Conservation (phyloP, 2,888 invertebrate species). For the Agrotis ipsilon region DNA sequence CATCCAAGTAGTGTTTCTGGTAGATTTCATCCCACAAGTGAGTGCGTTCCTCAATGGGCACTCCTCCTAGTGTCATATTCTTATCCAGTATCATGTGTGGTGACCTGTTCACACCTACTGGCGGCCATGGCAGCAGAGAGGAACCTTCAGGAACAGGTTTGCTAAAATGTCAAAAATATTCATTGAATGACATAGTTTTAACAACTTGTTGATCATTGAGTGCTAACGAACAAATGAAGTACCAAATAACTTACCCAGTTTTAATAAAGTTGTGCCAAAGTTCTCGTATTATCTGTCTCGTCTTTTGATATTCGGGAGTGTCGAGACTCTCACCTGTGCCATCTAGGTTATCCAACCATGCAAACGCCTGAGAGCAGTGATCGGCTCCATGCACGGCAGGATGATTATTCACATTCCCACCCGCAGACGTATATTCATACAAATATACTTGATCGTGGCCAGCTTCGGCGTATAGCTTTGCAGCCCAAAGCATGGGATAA, state of each 20-base stretch:
- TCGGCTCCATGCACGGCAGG: constrained; percentile 67
- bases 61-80: too few relatives aligned
- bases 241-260: constrained; percentile 28
- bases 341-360: constrained; percentile 57
- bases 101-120: too few relatives aligned
- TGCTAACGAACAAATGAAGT: too few relatives aligned
- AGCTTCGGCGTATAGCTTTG: constrained; percentile 68
- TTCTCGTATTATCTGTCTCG: neutral
- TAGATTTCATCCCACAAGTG: too few relatives aligned
- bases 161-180: too few relatives aligned
- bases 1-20: too few relatives aligned
- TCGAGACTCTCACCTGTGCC: neutral
- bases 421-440: constrained; percentile 74
- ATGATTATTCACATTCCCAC: constrained; percentile 60
- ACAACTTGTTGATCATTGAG: too few relatives aligned
- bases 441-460: constrained; percentile 76
- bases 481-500: constrained; percentile 67
- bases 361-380: constrained; percentile 71
- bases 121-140: too few relatives aligned
- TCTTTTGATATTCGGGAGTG: constrained; percentile 27
- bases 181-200: too few relatives aligned
- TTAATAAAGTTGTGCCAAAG: constrained; percentile 11
- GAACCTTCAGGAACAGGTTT: too few relatives aligned
- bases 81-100: too few relatives aligned
- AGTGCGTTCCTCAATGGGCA: too few relatives aligned